phyloP scores from a whole-genome alignment of 2,888 invertebrate genomes.

The Epiblema foenella region DNA sequence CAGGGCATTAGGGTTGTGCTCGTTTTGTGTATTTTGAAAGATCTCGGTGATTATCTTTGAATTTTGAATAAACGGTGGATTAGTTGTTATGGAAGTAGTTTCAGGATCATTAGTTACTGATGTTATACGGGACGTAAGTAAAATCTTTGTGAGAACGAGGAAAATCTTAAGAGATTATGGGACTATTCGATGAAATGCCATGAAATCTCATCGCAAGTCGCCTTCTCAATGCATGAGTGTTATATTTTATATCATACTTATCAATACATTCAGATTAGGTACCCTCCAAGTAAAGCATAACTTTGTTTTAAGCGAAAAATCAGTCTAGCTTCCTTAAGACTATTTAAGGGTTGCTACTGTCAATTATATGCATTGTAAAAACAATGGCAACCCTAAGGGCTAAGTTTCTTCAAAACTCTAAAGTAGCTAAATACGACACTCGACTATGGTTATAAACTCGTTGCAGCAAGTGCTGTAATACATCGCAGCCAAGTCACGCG shows the following conservation, averaged over 20 bases:
- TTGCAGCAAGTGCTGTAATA: slow-evolving; percentile 27
- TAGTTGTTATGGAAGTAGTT: slow-evolving; percentile 19
- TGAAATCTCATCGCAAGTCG: no score
- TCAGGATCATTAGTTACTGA: background rate
- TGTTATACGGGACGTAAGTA: background rate
- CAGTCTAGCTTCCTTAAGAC: background rate
- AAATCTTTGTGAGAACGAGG: no score
- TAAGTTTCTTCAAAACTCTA: slow-evolving; percentile 18
- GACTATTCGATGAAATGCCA: no score
- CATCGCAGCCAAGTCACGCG: slow-evolving; percentile 4
- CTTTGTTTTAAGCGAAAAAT: background rate
- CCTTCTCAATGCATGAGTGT: no score
- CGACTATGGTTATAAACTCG: slow-evolving; percentile 3
- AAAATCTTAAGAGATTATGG: no score
- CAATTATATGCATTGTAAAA: background rate
- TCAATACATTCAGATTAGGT: background rate
- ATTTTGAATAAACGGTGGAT: slow-evolving; percentile 29
- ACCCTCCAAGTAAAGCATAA: background rate
- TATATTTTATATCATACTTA: background rate
- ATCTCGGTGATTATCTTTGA: slow-evolving; percentile 50
- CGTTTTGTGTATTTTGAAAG: slow-evolving; percentile 57
- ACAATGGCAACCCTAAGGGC: slow-evolving; percentile 27
- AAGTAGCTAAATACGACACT: slow-evolving; percentile 14
- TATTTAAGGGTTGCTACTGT: background rate
- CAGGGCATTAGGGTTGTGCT: slow-evolving; percentile 60